Evolutionary conservation across 2,797 vertebrate species (phyloP).

Genomic region (Catharus ustulatus): DNA sequence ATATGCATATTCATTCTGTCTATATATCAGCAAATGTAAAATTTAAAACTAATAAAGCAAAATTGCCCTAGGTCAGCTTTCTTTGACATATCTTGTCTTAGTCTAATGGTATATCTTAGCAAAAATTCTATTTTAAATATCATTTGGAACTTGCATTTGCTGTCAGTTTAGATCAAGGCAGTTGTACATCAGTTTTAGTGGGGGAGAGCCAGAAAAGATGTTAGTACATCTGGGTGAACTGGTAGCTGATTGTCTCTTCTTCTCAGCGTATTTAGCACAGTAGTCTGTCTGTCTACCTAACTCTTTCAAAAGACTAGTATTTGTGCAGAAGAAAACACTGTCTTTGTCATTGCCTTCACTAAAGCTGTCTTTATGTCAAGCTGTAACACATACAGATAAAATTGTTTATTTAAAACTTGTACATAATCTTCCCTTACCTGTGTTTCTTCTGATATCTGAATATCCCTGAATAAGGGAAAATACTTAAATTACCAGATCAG

Average conservation of each 20-base stretch:
- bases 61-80: conserved; percentile 17
- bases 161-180: not conserved
- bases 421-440: not conserved
- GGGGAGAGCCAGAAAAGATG: not conserved
- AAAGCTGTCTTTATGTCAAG: not conserved
- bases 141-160: not conserved
- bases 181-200: not conserved
- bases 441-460: not conserved
- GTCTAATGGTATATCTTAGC: not conserved
- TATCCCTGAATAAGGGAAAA: not conserved
- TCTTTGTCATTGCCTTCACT: not conserved
- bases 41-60: not conserved
- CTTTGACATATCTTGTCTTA: not conserved
- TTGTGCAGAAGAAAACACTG: not conserved
- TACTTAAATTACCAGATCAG: not conserved
- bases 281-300: not conserved
- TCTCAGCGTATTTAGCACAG: not conserved
- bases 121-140: not conserved
- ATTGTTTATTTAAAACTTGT: not conserved
- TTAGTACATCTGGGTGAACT: not conserved
- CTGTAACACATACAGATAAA: not conserved
- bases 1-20: not conserved
- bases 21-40: not conserved
- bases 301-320: not conserved
- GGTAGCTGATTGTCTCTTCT: not conserved